phyloP scores from a whole-genome alignment of 1,140 invertebrate species.

The Asobara japonica region DNA sequence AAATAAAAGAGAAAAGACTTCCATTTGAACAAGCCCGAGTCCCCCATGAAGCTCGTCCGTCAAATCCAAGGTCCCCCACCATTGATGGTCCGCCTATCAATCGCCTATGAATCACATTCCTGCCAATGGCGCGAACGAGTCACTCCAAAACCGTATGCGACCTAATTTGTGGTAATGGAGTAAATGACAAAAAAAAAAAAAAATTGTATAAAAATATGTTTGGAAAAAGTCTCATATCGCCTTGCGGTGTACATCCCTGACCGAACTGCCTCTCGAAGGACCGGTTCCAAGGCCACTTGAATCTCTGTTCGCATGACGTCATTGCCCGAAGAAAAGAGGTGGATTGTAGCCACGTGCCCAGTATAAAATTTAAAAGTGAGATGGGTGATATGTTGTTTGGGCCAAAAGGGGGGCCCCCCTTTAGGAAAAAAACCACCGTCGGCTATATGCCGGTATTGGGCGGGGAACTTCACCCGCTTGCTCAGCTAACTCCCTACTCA shows the following conservation, averaged over 20 bases:
- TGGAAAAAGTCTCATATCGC: background rate
- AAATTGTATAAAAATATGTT: background rate
- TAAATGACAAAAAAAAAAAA: background rate
- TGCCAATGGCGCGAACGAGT: background rate
- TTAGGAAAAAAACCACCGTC: slow-evolving; percentile 9
- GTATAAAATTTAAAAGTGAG: background rate
- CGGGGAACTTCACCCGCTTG: slow-evolving; percentile 42
- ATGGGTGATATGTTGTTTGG: background rate
- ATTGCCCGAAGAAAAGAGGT: slow-evolving; percentile 42
- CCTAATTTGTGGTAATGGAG: slow-evolving; percentile 19
- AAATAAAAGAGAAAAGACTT: background rate
- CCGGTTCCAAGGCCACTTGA: slow-evolving; percentile 20
- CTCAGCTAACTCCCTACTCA: slow-evolving; percentile 35
- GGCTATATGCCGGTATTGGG: slow-evolving; percentile 35
- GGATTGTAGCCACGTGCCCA: slow-evolving; percentile 52
- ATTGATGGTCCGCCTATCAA: slow-evolving; percentile 11
- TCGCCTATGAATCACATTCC: slow-evolving; percentile 7
- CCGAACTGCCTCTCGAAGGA: background rate
- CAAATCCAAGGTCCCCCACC: background rate
- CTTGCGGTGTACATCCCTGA: slow-evolving; percentile 18
- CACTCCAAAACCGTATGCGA: slow-evolving; percentile 19
- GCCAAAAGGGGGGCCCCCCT: background rate
- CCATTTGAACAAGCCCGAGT: too few relatives aligned
- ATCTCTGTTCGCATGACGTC: slow-evolving; percentile 44
- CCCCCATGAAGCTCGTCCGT: background rate